Conservation (phyloP, 2,797 vertebrate genomes). For the Bufotes viridis region DNA sequence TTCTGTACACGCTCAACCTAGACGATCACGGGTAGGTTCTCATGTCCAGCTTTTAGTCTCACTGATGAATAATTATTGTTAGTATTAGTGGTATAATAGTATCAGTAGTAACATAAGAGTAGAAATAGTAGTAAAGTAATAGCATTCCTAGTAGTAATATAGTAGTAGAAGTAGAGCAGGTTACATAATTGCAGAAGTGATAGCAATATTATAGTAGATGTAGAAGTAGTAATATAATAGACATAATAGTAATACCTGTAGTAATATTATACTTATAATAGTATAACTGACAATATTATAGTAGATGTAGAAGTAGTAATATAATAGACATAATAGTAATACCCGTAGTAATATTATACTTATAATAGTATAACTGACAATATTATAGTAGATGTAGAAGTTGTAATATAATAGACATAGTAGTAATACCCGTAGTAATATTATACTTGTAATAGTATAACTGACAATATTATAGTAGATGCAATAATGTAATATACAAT, state of each 20-base stretch:
- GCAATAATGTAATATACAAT: too few species aligned
- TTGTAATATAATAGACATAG: not conserved
- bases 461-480: too few species aligned
- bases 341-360: too few species aligned
- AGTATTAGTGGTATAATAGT: not conserved
- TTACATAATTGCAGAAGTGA: not conserved
- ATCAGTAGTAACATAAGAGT: not conserved
- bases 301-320: not conserved
- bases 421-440: not conserved
- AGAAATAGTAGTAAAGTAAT: not conserved
- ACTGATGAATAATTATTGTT: not conserved
- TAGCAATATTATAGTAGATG: not conserved
- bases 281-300: not conserved
- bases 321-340: not conserved
- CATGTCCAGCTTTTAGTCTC: not conserved
- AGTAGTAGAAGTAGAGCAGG: not conserved
- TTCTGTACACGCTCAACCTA: conserved; percentile 91
- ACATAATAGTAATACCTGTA: too few species aligned
- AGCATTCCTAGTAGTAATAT: too few species aligned
- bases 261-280: not conserved
- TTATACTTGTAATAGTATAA: not conserved
- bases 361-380: not conserved
- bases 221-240: not conserved
- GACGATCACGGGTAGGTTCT: conserved; percentile 87
- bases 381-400: not conserved